Conservation (phyloP, 2,113 vertebrate genomes). For the Shinisaurus crocodilurus region DNA sequence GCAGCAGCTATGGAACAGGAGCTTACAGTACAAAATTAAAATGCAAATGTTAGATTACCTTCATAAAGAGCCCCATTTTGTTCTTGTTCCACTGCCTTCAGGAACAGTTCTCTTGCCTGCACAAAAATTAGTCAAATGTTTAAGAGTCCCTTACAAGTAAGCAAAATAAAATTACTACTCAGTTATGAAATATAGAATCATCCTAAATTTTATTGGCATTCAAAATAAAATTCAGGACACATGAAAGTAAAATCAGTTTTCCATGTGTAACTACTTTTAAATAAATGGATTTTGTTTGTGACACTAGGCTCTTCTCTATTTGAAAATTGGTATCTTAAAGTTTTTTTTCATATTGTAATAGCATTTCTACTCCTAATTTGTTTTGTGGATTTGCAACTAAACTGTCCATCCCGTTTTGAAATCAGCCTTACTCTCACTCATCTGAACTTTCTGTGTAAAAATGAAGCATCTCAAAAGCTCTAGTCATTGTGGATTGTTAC, state of each 20-base stretch:
- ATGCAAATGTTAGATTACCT: slow-evolving; percentile 76
- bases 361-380: not conserved
- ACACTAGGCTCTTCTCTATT: not conserved
- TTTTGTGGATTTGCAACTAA: not conserved
- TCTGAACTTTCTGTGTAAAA: not conserved
- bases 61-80: slow-evolving; percentile 96
- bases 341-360: not conserved
- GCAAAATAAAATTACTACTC: not conserved
- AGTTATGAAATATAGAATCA: slow-evolving; percentile 8
- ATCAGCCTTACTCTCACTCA: not conserved
- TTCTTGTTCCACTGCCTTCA: slow-evolving; percentile 96
- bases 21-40: not conserved
- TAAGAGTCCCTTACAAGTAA: slow-evolving; percentile 36
- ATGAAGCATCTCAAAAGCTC: not conserved
- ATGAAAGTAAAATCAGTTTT: not conserved
- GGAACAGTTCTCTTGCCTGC: slow-evolving; percentile 94
- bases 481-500: not conserved
- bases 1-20: not conserved
- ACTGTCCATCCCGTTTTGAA: not conserved
- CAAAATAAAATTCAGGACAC: not conserved
- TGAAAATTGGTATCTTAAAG: not conserved
- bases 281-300: not conserved
- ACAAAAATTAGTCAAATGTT: slow-evolving; percentile 59
- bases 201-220: not conserved
- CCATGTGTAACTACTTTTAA: not conserved